Evolutionary conservation across 2,113 vertebrate species (phyloP).

Genomic region (Lonchura striata): DNA sequence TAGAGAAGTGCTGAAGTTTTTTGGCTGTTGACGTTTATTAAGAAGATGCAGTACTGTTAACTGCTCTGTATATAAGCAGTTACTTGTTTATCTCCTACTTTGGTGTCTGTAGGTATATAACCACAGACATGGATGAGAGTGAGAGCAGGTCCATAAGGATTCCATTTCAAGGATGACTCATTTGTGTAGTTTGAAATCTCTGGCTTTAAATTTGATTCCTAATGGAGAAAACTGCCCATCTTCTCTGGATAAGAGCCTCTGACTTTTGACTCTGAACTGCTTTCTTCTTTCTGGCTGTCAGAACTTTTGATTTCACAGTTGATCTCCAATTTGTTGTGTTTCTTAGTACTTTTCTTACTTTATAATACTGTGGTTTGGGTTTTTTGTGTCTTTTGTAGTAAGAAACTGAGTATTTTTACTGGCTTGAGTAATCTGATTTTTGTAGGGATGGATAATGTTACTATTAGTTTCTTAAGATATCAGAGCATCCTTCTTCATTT

Average conservation of each 20-base stretch:
- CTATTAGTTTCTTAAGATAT: not conserved
- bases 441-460: not conserved
- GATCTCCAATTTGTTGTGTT: not conserved
- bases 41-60: not conserved
- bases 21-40: not conserved
- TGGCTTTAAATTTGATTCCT: not conserved
- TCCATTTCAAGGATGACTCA: not conserved
- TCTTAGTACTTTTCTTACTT: not conserved
- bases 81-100: not conserved
- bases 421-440: not conserved
- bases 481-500: not conserved
- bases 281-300: not conserved
- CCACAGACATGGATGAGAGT: not conserved
- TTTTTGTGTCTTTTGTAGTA: not conserved
- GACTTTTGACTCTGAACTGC: not conserved
- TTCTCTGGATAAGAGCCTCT: not conserved
- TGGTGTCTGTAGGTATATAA: not conserved
- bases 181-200: not conserved
- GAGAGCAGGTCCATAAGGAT: not conserved
- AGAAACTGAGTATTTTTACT: not conserved
- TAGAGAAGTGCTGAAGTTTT: not conserved
- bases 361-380: not conserved
- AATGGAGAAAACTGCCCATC: rapidly evolving
- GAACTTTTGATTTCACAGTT: not conserved
- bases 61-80: not conserved